Percentiles rank a stretch among this genome's conserved stretches.
Conservation (phyloP, 2,797 vertebrate genomes). For the Arrhamphus sclerolepis region DNA sequence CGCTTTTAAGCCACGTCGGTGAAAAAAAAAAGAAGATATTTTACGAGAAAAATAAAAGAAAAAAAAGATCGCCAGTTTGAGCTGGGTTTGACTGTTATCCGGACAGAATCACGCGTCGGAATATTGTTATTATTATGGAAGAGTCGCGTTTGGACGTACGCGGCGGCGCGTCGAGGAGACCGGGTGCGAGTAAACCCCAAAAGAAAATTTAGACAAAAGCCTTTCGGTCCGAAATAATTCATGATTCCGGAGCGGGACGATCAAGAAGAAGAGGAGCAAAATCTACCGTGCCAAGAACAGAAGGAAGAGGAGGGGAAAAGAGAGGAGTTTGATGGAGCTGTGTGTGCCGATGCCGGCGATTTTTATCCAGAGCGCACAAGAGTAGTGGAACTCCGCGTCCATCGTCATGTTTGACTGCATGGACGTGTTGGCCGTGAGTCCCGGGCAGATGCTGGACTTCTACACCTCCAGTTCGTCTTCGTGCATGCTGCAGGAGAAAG, state of each 20-base stretch:
- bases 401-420: constrained; percentile 98
- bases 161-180: constrained; percentile 78
- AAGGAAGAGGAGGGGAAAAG: constrained; percentile 37
- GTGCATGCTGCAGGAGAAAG: constrained; percentile 98
- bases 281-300: constrained; percentile 44
- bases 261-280: constrained; percentile 79
- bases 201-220: constrained; percentile 86
- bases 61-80: neutral
- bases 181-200: constrained; percentile 82
- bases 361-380: constrained; percentile 71
- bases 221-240: constrained; percentile 88
- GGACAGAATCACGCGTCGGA: constrained; percentile 42
- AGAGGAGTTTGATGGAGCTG: constrained; percentile 98
- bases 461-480: constrained; percentile 93
- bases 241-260: constrained; percentile 91
- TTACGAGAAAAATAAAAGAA: constrained; percentile 21
- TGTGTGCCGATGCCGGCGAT: constrained; percentile 86
- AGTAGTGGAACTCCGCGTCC: constrained; percentile 71
- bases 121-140: constrained; percentile 24
- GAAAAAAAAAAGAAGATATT: constrained; percentile 27
- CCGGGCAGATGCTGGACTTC: constrained; percentile 99
- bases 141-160: constrained; percentile 17
- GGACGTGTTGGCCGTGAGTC: constrained; percentile 97
- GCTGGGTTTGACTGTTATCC: constrained; percentile 18
- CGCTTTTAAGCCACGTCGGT: constrained; percentile 60